A percentile compares a stretch with the other conserved stretches of the same genome.
Conservation (phyloP, 2,888 invertebrate genomes). For the Mystacides longicornis region DNA sequence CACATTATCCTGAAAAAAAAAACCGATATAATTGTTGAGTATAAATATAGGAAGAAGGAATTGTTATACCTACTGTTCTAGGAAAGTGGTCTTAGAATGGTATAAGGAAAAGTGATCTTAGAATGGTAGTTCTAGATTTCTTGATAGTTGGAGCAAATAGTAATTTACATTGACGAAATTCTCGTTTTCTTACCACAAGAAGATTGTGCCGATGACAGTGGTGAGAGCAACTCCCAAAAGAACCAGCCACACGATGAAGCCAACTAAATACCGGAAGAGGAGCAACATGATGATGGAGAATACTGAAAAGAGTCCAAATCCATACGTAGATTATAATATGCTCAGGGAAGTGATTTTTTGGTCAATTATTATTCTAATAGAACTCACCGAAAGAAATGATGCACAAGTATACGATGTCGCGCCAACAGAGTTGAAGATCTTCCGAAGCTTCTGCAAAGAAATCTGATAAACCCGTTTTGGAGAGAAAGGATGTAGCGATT, state of each 20-base stretch:
- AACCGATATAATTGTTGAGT: no score
- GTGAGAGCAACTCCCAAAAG: constrained; percentile 45
- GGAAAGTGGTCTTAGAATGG: no score
- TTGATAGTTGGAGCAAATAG: no score
- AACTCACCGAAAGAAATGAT: constrained; percentile 51
- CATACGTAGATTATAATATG: neutral
- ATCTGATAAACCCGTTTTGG: constrained; percentile 43
- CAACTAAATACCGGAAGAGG: constrained; percentile 49
- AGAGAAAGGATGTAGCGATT: constrained; percentile 38
- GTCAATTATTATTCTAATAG: neutral
- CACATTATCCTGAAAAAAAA: constrained; percentile 36
- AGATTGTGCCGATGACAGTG: constrained; percentile 47
- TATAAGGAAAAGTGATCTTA: no score
- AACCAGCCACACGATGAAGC: constrained; percentile 55
- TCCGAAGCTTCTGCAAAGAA: constrained; percentile 53
- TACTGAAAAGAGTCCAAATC: constrained; percentile 35
- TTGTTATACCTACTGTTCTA: no score
- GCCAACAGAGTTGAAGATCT: constrained; percentile 53
- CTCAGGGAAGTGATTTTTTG: neutral
- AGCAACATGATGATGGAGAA: constrained; percentile 48
- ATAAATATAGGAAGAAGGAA: no score
- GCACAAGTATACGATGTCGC: constrained; percentile 51
- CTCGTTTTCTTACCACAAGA: constrained; percentile 53
- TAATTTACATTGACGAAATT: no score
- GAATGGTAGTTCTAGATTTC: no score